These are phyloP conservation scores for Podotricha telesiphe DNA, from an alignment of 2,888 invertebrate genomes.

Conservation along the genomic window DNA sequence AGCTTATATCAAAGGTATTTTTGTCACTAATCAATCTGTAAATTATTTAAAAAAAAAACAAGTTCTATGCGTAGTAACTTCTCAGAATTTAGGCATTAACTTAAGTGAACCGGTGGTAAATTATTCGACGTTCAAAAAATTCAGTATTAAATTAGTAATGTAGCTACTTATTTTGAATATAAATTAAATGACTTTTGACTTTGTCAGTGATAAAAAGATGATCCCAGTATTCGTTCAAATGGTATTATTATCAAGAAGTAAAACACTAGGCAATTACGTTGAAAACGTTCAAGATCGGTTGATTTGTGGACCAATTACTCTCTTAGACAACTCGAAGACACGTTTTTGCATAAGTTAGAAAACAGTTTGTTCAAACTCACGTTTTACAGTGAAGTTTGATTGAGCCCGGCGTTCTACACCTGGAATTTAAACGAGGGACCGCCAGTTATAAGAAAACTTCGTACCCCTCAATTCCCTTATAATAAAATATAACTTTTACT, in stretches of 20 bases:
- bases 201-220: too few species aligned
- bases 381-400: slow-evolving; percentile 70
- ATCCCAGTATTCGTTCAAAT: too few species aligned
- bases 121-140: too few species aligned
- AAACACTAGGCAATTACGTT: slow-evolving; percentile 26
- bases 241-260: slow-evolving; percentile 9
- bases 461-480: slow-evolving; percentile 57
- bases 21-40: too few species aligned
- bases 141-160: too few species aligned
- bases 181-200: too few species aligned
- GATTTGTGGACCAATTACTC: slow-evolving; percentile 33
- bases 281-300: slow-evolving; percentile 26
- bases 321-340: slow-evolving; percentile 42
- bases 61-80: too few species aligned
- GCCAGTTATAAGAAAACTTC: slow-evolving; percentile 66
- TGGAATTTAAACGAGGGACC: slow-evolving; percentile 68
- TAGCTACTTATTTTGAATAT: too few species aligned
- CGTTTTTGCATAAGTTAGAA: slow-evolving; percentile 58
- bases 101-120: too few species aligned
- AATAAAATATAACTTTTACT: slow-evolving; percentile 52
- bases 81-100: too few species aligned
- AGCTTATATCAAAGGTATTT: too few species aligned
- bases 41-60: too few species aligned
- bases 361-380: slow-evolving; percentile 59
- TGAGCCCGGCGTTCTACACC: slow-evolving; percentile 65